Percentiles rank a stretch among this genome's conserved stretches.
phyloP scores from a whole-genome alignment of 2,113 vertebrate genomes.

The Nothoprocta pentlandii region DNA sequence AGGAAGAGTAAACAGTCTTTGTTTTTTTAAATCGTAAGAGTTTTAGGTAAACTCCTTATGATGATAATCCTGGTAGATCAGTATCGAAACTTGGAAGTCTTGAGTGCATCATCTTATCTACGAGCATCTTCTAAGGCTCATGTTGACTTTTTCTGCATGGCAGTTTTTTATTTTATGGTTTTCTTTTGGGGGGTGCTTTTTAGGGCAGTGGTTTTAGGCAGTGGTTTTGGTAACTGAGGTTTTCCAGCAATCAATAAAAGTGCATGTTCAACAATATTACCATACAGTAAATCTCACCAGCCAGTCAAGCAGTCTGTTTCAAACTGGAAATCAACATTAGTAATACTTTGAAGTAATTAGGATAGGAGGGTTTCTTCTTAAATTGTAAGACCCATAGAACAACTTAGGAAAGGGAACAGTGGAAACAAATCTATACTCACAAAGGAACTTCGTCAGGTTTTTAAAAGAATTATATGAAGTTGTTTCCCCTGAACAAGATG shows the following conservation, averaged over 20 bases:
- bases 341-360: background rate
- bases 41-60: background rate
- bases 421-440: background rate
- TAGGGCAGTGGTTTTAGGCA: no score
- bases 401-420: background rate
- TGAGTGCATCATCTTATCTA: background rate
- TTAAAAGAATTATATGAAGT: background rate
- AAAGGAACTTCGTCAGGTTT: background rate
- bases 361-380: background rate
- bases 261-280: background rate
- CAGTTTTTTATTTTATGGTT: background rate
- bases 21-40: background rate
- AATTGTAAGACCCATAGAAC: background rate
- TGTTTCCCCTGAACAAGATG: background rate
- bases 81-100: background rate
- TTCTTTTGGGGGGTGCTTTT: background rate
- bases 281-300: background rate
- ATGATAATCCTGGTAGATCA: background rate
- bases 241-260: background rate
- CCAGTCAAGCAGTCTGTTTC: background rate
- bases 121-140: background rate
- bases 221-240: background rate
- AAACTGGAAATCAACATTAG: background rate
- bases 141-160: background rate
- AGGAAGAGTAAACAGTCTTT: background rate